These are phyloP conservation scores for Rattus norvegicus DNA, from an alignment of 2,113 vertebrate species.

Conservation along the genomic window GRCr8 NC_086039.1:75617001-75617500, in stretches of 20 bases:
- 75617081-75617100: background rate
- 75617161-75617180: conserved; percentile 74
- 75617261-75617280: conserved; percentile 92
- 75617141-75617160: conserved; percentile 84
- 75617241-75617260: conserved; percentile 89
- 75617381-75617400: conserved; percentile 73
- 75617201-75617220: conserved; percentile 82
- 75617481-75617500: conserved; percentile 16
- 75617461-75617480: conserved; percentile 78
- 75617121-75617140: conserved; percentile 61
- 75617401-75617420: background rate
- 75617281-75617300: conserved; percentile 93
- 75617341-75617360: conserved; percentile 83
- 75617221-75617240: conserved; percentile 88
- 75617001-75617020: background rate
- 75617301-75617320: conserved; percentile 89
- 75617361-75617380: conserved; percentile 83
- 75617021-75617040: background rate
- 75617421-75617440: conserved; percentile 68
- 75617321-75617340: conserved; percentile 91
- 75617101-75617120: background rate
- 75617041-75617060: background rate
- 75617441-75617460: conserved; percentile 79
- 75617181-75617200: conserved; percentile 87
- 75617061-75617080: background rate